Evolutionary conservation across 1,140 invertebrate genomes (phyloP), one percentile per base, ranked within the genome.

Genomic region (Atta colombica): DNA sequence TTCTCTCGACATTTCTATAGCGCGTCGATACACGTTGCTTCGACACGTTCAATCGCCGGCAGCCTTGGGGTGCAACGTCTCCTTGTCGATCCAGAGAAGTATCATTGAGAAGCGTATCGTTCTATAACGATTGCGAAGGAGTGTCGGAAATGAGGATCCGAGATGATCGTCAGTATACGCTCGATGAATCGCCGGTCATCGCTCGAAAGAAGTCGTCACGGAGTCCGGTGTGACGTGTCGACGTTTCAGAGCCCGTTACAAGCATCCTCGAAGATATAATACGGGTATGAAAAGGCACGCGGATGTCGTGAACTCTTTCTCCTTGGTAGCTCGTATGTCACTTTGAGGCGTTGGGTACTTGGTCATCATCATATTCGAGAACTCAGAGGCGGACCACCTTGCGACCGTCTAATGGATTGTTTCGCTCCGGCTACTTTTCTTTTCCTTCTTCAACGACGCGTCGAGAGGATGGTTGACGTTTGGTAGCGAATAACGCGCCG

Each of bases 131-230:
- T 61, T 58, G 71, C 77, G 60, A 77, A 81, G 65, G 89, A 81
- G 87, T 81, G 71, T 90, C 82, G 86, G 66, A 51, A 61, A 88
- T 12, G 66, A 39, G 61, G 63, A 88, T 90, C 65, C 77, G 61
- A 58, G 74, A 45, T 21, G 78, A 85, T 87, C 84, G 77, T 87
- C 87, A 85, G 74, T 77, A 14, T 35, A n/a, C 60, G 12, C 45
- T 60, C 31, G 45, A 58, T 80, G 84, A 91, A 90, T 87, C 77
- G 89, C 89, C 88, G 87, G 77, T 91, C 89, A 90, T 91, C 80
- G 65, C 80, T 68, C 75, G 81, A 90, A 87, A 91, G 80, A 91
- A 91, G 89, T 91, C 90, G 89, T 89, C 89, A 89, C 80, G 85
- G 51, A 51, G 35, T 10, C 10, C 63, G 53, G 31, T 45, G 63